Conservation (phyloP, 2,113 vertebrate genomes). For the Dipodomys spectabilis region DNA sequence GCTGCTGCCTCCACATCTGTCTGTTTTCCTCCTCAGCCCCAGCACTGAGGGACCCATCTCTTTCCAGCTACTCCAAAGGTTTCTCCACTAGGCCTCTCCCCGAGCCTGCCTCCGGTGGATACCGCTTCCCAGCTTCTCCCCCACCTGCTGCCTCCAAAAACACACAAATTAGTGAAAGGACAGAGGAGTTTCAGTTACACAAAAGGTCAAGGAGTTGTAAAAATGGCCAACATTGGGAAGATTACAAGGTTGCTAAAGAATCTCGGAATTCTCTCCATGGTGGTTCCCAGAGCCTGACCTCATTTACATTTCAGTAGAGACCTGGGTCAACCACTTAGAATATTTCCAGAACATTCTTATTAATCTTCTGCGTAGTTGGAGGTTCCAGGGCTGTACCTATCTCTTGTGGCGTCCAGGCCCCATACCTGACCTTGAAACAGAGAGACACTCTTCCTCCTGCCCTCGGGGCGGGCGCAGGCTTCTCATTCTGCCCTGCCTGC, state of each 20-base stretch:
- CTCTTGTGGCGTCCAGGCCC: not conserved
- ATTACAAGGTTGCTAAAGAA: conserved; percentile 31
- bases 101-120: not conserved
- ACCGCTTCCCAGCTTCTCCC: not conserved
- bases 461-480: too few species aligned
- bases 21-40: fast-evolving
- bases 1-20: not conserved
- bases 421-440: too few species aligned
- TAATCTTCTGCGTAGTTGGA: not conserved
- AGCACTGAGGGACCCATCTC: fast-evolving
- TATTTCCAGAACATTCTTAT: not conserved
- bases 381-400: not conserved
- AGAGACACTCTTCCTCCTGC: not conserved
- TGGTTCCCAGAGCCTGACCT: not conserved
- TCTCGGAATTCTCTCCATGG: not conserved
- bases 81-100: not conserved
- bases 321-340: not conserved
- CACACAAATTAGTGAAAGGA: conserved; percentile 33
- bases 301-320: not conserved
- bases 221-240: conserved; percentile 20
- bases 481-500: not conserved
- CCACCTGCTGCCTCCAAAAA: not conserved
- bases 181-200: not conserved
- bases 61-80: not conserved
- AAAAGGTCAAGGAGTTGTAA: conserved; percentile 53